A percentile compares a stretch with the other conserved stretches of the same genome.
Evolutionary conservation across 2,888 invertebrate species (phyloP).

Genomic region (Dyspetes luteomarginatus): DNA sequence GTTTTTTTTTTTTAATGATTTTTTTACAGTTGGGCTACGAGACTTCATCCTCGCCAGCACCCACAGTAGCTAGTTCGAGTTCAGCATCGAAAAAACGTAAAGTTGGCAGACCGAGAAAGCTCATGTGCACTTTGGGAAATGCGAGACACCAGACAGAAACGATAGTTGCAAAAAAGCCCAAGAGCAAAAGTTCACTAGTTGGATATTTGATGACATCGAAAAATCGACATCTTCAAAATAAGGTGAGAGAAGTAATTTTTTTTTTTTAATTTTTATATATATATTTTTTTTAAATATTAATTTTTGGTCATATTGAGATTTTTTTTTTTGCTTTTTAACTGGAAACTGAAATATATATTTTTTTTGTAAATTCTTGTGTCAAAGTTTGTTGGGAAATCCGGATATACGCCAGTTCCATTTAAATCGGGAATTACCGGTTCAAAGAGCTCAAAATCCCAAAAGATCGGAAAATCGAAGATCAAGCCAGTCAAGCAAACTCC

Average conservation of each 20-base stretch:
- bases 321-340: background rate
- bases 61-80: constrained; percentile 73
- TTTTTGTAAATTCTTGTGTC: constrained; percentile 26
- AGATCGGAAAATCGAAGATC: constrained; percentile 74
- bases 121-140: constrained; percentile 85
- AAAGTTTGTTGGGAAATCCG: constrained; percentile 74
- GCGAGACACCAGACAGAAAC: constrained; percentile 89
- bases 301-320: too few relatives aligned
- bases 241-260: constrained; percentile 70
- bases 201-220: constrained; percentile 88
- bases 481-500: constrained; percentile 79
- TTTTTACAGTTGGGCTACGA: constrained; percentile 73
- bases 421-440: constrained; percentile 72
- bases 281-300: background rate
- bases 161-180: constrained; percentile 92
- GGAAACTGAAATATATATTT: background rate
- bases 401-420: constrained; percentile 76
- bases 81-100: constrained; percentile 90
- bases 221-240: constrained; percentile 85
- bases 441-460: constrained; percentile 74
- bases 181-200: constrained; percentile 88
- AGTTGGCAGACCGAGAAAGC: constrained; percentile 91
- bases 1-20: background rate
- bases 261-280: background rate
- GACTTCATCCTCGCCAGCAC: constrained; percentile 74